Percentiles rank a stretch among this genome's conserved stretches.
Evolutionary conservation across 2,888 invertebrate species (phyloP).

Genomic region (Girardia tigrina): DNA sequence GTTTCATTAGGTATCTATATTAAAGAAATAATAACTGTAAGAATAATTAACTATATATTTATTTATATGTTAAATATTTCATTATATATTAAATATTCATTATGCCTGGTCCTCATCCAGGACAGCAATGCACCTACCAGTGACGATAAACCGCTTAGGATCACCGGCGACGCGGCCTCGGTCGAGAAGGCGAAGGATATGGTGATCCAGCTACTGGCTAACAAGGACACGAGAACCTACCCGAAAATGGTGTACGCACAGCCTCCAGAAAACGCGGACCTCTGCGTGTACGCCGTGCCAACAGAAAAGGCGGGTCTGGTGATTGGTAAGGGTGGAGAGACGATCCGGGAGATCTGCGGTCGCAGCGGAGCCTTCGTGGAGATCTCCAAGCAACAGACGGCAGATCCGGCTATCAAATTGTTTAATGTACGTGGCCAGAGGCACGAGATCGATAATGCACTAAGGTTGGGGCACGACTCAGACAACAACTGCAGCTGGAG

Average conservation of each 20-base stretch:
- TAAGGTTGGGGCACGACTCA: too few species aligned
- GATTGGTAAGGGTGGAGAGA: constrained; percentile 37
- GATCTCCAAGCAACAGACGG: constrained; percentile 32
- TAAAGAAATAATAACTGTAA: too few species aligned
- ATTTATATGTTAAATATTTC: too few species aligned
- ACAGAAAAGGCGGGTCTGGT: constrained; percentile 37
- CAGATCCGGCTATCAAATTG: constrained; percentile 34
- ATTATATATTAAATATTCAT: too few species aligned
- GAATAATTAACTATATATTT: too few species aligned
- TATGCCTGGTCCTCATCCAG: constrained; percentile 99
- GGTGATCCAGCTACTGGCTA: constrained; percentile 37
- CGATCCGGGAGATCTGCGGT: constrained; percentile 37
- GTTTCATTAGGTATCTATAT: too few species aligned
- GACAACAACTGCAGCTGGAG: too few species aligned
- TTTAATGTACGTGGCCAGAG: constrained; percentile 35
- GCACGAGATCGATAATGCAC: constrained; percentile 34
- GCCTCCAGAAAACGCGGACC: constrained; percentile 1
- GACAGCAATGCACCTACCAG: constrained; percentile 80
- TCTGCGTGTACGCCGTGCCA: constrained; percentile 35
- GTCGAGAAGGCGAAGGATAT: constrained; percentile 37
- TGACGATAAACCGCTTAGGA: constrained; percentile 74
- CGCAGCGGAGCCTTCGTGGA: constrained; percentile 37
- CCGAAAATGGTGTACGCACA: neutral
- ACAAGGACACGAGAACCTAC: constrained; percentile 33
- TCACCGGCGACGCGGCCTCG: constrained; percentile 68